Percentiles rank a stretch among this genome's conserved stretches.
Evolutionary conservation across 92 coral and sea anemone species (phyloP).

Genomic region (Epizoanthus scotinus): DNA sequence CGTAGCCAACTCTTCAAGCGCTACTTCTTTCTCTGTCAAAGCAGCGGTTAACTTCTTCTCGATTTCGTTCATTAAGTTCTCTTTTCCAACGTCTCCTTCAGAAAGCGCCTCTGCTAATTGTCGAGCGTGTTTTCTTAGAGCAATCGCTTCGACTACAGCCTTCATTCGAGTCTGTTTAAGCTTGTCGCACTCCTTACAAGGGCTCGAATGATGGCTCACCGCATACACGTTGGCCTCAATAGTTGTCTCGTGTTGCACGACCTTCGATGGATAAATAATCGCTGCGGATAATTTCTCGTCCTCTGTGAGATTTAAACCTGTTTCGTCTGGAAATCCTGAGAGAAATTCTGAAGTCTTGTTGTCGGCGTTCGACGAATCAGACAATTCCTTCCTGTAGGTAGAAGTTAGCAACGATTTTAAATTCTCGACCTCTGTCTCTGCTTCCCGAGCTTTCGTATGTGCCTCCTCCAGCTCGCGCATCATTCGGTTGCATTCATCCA

Average conservation of each 20-base stretch:
- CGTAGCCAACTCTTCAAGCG: slow-evolving; percentile 87
- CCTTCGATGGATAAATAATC: slow-evolving; percentile 74
- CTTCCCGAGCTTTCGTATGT: slow-evolving; percentile 52
- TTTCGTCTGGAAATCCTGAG: slow-evolving; percentile 32
- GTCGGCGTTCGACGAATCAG: slow-evolving; percentile 30
- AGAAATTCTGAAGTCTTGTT: slow-evolving; percentile 34
- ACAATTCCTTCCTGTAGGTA: slow-evolving; percentile 49
- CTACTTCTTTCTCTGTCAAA: slow-evolving; percentile 88
- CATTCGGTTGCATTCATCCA: slow-evolving; percentile 64
- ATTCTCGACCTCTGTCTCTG: slow-evolving; percentile 77
- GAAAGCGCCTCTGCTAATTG: slow-evolving; percentile 80
- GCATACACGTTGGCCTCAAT: slow-evolving; percentile 78
- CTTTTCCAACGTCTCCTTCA: slow-evolving; percentile 70
- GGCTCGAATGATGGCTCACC: slow-evolving; percentile 61
- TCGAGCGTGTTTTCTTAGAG: slow-evolving; percentile 80
- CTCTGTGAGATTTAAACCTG: slow-evolving; percentile 22
- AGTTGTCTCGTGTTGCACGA: slow-evolving; percentile 74
- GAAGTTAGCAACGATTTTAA: slow-evolving; percentile 77
- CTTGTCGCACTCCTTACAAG: slow-evolving; percentile 92
- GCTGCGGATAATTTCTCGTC: slow-evolving; percentile 14
- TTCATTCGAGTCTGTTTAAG: slow-evolving; percentile 77
- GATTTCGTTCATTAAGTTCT: slow-evolving; percentile 73
- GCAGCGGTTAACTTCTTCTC: slow-evolving; percentile 84
- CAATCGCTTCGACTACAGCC: slow-evolving; percentile 88
- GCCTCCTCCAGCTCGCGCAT: slow-evolving; percentile 72